These are phyloP conservation scores for Julus scanicus DNA, from an alignment of 2,888 invertebrate species.

Conservation along the genomic window DNA sequence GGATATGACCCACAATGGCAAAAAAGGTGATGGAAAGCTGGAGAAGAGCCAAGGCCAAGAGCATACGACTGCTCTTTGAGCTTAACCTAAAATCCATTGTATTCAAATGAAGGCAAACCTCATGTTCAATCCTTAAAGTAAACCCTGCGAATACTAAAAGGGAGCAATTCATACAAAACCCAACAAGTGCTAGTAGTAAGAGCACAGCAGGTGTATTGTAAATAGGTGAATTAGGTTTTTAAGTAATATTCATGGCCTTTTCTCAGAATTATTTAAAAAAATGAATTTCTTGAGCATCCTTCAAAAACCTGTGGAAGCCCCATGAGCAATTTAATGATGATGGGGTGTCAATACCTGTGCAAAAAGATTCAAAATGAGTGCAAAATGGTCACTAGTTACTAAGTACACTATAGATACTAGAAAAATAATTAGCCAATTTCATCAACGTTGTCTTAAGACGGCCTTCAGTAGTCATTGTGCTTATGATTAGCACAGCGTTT, in stretches of 20 bases:
- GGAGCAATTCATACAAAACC: not conserved
- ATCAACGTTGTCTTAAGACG: not conserved
- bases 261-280: not conserved
- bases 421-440: not conserved
- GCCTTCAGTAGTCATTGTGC: not conserved
- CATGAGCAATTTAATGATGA: not conserved
- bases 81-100: constrained; percentile 4
- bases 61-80: constrained; percentile 24
- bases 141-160: not conserved
- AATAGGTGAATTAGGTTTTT: not conserved
- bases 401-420: not conserved
- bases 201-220: not conserved
- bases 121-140: not conserved
- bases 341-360: not conserved
- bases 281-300: not conserved
- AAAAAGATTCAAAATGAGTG: not conserved
- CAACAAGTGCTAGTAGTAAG: not conserved
- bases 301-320: not conserved
- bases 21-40: constrained; percentile 18
- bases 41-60: constrained; percentile 36
- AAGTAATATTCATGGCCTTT: not conserved
- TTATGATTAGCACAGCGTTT: not conserved
- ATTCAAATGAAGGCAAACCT: constrained; percentile 3
- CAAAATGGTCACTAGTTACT: not conserved
- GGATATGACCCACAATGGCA: not conserved